Base-by-base conservation (phyloP, 2,797 vertebrate genomes). In the Alosa sapidissima region DNA sequence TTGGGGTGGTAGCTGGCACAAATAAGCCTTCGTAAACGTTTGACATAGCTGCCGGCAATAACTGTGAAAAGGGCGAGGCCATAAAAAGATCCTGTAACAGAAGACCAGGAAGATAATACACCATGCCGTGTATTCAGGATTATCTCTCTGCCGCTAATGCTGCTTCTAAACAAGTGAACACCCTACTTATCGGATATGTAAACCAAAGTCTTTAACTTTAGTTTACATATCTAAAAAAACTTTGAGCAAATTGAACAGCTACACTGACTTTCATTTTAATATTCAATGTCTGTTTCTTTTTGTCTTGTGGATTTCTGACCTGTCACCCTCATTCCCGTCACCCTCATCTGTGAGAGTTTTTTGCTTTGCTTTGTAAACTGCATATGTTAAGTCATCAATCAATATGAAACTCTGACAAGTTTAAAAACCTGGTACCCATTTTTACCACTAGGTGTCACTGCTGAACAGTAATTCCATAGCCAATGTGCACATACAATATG, bases 1-100 rank as follows among this genome's bases (percentile, higher is more conserved):
- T 89, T 75, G 0, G 97, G 97, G 51, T 97, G 94, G 88, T 94
- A 96, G 0, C 82, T 86, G 0, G 96, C 94, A 0, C 97, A 98
- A 81, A 97, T 87, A 0, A 91, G 78, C 8, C 95, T 92, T 83
- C 94, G 91, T 83, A 97, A 91, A 3, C 97, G 95, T 8, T 93
- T 93, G 52, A 95, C 1, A 0, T 97, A 94, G 82, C 87, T 91
- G 28, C 96, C 95, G 0, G 89, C 93, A 83, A 97, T 0, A 1
- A 94, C 90, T 0, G 95, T 65, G 47, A 96, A 94, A 86, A 97
- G 91, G 65, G 94, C 93, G 21, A 94, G 4, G 28, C 97, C 97
- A 0, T 97, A 94, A 85, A 97, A 92, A 87, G 94, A 6, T 0
- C 97, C 97, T 98, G 91, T 45, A 49, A 84, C 10, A 47, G 2